Evolutionary conservation across 1,140 invertebrate species (phyloP), one percentile per base, ranked within the genome.

Genomic region (Bombus difficillimus): DNA sequence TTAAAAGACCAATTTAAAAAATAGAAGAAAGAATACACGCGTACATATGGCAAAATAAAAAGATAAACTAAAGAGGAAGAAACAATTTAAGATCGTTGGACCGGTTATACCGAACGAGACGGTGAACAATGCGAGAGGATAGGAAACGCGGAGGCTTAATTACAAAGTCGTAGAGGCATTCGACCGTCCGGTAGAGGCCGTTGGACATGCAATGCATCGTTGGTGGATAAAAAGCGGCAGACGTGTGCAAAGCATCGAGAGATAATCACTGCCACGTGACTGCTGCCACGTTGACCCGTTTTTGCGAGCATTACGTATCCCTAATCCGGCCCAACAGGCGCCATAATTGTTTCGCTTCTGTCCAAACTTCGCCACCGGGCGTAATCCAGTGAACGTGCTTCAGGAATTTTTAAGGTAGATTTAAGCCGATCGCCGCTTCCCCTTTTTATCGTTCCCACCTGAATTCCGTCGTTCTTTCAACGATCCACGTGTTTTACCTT

Each of bases 251-350:
- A 86, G 83, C 89, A 90, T 90, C 89, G 89, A 81, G 88, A 90
- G 89, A 90, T 90, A 90, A 90, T 90, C 89, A 90, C 89, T 87
- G 89, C 89, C 89, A 90, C 89, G 89, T 90, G 89, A 90, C 89
- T 41, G 86, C 89, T 69, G 89, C 86, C 86, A 90, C 75, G 86
- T 80, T 71, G 86, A 37, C 66, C 72, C 80, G 89, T 90, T 90
- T 90, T 90, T 90, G 88, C 89, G 71, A 59, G 86, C 86, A 90
- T 90, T 90, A 90, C 89, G 89, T 87, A 85, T 85, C 89, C 89
- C 88, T 90, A 90, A 90, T 90, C 86, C 89, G 83, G 68, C 73
- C 89, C 76, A 83, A 87, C 86, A 83, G 89, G 86, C 86, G 89
- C 89, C 89, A 90, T 90, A 90, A 90, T 90, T 89, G 87, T 89